phyloP scores from a whole-genome alignment of 92 coral and sea anemone genomes.

The Palythoa grandis region DNA sequence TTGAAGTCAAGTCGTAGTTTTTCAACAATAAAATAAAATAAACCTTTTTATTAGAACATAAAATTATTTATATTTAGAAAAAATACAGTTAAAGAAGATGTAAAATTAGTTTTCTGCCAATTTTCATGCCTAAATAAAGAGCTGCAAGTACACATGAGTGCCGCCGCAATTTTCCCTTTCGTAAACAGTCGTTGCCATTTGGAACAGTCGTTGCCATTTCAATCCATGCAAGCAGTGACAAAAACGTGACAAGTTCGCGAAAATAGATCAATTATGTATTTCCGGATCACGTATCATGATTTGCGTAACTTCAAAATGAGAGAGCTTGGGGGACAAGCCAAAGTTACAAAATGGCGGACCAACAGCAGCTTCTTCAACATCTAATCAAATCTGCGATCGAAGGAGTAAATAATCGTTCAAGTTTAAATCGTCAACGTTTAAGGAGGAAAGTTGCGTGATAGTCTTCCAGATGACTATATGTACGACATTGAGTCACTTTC shows the following conservation, averaged over 20 bases:
- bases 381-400: conserved; percentile 26
- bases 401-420: conserved; percentile 1
- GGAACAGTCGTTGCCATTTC: no score
- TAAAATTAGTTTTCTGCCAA: no score
- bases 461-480: conserved; percentile 42
- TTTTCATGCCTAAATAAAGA: no score
- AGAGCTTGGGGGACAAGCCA: conserved; percentile 19
- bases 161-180: no score
- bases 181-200: no score
- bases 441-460: conserved; percentile 28
- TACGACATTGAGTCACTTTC: conserved; percentile 36
- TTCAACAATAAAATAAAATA: no score
- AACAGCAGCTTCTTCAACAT: conserved; percentile 26
- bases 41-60: no score
- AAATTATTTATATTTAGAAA: no score
- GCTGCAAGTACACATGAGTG: no score
- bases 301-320: conserved; percentile 33
- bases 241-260: conserved; percentile 14
- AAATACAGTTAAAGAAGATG: no score
- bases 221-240: conserved; percentile 3
- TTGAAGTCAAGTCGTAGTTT: no score
- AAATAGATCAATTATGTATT: conserved; percentile 3
- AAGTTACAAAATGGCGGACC: conserved; percentile 35
- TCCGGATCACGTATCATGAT: no score
- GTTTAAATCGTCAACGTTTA: background rate